Base-by-base conservation (phyloP, 2,797 vertebrate genomes). In the Tauraco hartlaubi region DNA sequence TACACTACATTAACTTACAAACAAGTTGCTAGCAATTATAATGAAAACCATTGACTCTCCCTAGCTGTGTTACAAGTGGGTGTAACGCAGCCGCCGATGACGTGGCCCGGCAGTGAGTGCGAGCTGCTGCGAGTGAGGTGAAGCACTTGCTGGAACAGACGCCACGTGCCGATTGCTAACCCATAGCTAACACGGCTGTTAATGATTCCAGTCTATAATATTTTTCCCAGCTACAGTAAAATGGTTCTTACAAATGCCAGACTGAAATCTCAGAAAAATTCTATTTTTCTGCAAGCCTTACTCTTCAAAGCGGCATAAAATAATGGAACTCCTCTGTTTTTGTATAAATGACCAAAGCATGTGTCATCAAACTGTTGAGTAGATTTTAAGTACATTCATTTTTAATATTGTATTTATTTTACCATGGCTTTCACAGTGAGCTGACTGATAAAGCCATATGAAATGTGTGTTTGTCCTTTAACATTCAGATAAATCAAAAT, bases 401-500 rank as follows among this genome's bases (percentile, higher is more conserved):
- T 94, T 84, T 43, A 68, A 85, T 48, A 35, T 19, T 71, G 6
- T 56, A 68, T 79, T 62, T 79, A 25, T 85, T 94, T 91, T 68
- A 61, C 7, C 31, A 23, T 58, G 4, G 12, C 10, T 88, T 80
- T 80, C 61, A 35, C 19, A 35, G 15, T 43, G 8, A 69, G 11
- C 20, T 91, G 44, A 58, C 21, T 75, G 25, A 81, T 43, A 74
- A 85, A 74, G 35, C 22, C 8, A 9, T 11, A 58, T 28, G n/a
- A 83, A 78, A 46, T 67, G 4, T 74, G 8, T 67, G 39, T 0
- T 72, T 85, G 68, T 43, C 8, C 67, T 85, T 83, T 74, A 83
- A 64, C 84, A 90, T 64, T 90, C 69, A 85, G 43, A 72, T 62
- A 75, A 64, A 92, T 69, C 5, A 79, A 73, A 82, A 78, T 33